Percentiles rank a stretch among this genome's conserved stretches.
phyloP scores from a whole-genome alignment of 2,797 vertebrate species.

The Uromys caudimaculatus region DNA sequence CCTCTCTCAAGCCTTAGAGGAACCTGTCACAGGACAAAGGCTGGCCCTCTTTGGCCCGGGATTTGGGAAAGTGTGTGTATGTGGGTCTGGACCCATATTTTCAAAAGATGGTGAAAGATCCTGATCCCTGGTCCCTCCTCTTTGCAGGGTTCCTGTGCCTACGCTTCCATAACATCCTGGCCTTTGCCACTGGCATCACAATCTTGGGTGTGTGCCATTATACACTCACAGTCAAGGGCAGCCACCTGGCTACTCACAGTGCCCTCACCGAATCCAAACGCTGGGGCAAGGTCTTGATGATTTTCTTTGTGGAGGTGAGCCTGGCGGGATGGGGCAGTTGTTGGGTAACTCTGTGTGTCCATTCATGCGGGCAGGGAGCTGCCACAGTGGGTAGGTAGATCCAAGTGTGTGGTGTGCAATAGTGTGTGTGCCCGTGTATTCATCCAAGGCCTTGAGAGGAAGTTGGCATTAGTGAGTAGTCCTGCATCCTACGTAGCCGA shows the following conservation, averaged over 20 bases:
- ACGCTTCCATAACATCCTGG: slow-evolving; percentile 85
- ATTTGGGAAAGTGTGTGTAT: neutral
- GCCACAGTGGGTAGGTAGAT: neutral
- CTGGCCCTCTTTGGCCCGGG: neutral
- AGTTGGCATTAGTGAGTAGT: neutral
- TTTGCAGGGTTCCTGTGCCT: slow-evolving; percentile 93
- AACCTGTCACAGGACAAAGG: neutral
- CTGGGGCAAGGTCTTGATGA: slow-evolving; percentile 92
- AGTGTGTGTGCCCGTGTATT: too few species aligned
- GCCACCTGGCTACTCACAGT: slow-evolving; percentile 94
- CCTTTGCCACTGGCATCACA: slow-evolving; percentile 88
- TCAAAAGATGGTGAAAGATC: neutral
- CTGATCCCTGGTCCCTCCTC: neutral
- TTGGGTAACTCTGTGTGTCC: neutral
- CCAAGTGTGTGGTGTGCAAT: neutral
- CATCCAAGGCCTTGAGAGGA: neutral
- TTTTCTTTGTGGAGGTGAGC: slow-evolving; percentile 97
- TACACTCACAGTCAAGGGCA: slow-evolving; percentile 93
- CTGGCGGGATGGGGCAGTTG: neutral
- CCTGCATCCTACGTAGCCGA: accelerated
- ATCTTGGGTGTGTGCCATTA: slow-evolving; percentile 92
- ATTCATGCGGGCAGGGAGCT: neutral
- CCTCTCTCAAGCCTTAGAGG: neutral
- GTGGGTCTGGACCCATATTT: neutral
- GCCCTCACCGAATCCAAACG: slow-evolving; percentile 91